A percentile compares a stretch with the other conserved stretches of the same genome.
phyloP scores from a whole-genome alignment of 1,140 invertebrate genomes.

The Pseudomyrmex gracilis region DNA sequence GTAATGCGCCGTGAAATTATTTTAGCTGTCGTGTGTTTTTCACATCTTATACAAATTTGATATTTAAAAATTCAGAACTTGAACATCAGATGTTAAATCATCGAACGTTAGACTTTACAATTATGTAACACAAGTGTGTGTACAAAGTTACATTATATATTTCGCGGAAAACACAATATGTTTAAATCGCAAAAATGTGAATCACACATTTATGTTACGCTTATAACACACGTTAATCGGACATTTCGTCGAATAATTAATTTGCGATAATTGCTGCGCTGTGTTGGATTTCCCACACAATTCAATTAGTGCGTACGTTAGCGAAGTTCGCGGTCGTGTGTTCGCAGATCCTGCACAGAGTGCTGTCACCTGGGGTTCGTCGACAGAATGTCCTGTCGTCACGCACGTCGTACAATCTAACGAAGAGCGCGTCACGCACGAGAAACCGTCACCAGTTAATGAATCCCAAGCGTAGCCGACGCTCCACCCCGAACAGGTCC shows the following conservation, averaged over 20 bases:
- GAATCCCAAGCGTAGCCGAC: slow-evolving; percentile 79
- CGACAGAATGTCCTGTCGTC: slow-evolving; percentile 76
- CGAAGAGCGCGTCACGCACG: slow-evolving; percentile 77
- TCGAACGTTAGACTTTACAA: too few relatives aligned
- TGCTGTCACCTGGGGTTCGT: slow-evolving; percentile 78
- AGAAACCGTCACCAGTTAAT: slow-evolving; percentile 81
- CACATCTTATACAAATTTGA: neutral
- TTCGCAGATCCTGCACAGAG: slow-evolving; percentile 81
- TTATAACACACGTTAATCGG: too few relatives aligned
- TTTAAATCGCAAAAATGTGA: too few relatives aligned
- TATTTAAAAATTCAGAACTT: neutral
- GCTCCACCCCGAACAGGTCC: slow-evolving; percentile 80
- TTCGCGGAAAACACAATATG: too few relatives aligned
- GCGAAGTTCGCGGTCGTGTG: neutral
- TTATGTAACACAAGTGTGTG: too few relatives aligned
- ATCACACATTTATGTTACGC: too few relatives aligned
- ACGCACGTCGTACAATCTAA: slow-evolving; percentile 80
- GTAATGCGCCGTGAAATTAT: neutral
- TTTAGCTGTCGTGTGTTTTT: neutral
- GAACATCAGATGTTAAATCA: neutral
- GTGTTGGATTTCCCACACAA: neutral
- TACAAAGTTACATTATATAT: too few relatives aligned
- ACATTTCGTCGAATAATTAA: too few relatives aligned
- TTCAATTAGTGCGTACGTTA: slow-evolving; percentile 11
- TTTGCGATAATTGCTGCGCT: neutral